Base-by-base conservation (phyloP, 2,888 invertebrate genomes). In the Dendrolimus pini region DNA sequence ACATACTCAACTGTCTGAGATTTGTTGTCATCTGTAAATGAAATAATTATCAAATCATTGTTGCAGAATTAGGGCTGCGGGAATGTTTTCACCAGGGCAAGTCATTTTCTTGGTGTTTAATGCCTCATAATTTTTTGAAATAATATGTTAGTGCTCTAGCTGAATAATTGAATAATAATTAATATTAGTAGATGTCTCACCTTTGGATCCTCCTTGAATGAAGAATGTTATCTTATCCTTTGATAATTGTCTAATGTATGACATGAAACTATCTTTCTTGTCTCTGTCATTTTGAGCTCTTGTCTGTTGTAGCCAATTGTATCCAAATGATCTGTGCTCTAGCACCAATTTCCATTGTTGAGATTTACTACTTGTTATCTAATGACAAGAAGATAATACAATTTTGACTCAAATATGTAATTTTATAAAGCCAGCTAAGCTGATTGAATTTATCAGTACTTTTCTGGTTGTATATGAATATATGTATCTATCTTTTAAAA, bases 321-420 rank as follows among this genome's bases (percentile, higher is more conserved):
- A 96, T 57, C 94, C 93, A 64, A 92, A 93, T 2, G 94, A 93
- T 66, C 94, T 93, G 73, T 96, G 95, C 77, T 97, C 97, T 58
- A 97, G 83, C 42, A 97, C 83, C 60, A 97, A 83, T 66, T 96
- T 94, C 94, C 96, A 97, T 75, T 97, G 97, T 63, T 95, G 94
- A 52, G 94, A 94, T 64, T 93, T 92, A 52, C 92, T 92, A 58
- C 93, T 93, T 9, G 95, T 95, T 71, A 97, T 95, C 94, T 97
- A 72, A 57, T 92, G 72, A 64, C 7, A 56, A 41, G 53, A 52
- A 52, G 42, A 54, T 52, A 9, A 52, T 47, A 9, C 41, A 41
- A 9, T 54, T 9, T 13, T 30, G 6, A 30, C 30, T 30, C 30
- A 30, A 30, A 30, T 30, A 30, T 6, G 30, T 30, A 30, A 30